Evolutionary conservation across 2,888 invertebrate species (phyloP).

Genomic region (Drosophila ustulata): DNA sequence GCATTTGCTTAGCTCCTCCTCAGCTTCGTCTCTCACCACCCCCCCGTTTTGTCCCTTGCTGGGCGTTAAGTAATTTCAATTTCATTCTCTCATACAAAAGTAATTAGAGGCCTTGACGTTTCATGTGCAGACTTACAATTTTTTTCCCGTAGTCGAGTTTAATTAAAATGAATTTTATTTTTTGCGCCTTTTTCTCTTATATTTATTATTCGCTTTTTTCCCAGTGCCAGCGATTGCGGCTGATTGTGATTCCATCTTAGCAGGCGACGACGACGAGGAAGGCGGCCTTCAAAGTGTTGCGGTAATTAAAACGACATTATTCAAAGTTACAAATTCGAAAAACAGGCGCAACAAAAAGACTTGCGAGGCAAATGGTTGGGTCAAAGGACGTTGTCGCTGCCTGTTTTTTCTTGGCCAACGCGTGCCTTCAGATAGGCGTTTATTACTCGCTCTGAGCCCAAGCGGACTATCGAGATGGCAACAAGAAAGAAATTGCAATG

Average conservation of each 20-base stretch:
- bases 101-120: slow-evolving; percentile 61
- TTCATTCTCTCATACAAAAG: slow-evolving; percentile 47
- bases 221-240: slow-evolving; percentile 32
- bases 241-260: slow-evolving; percentile 36
- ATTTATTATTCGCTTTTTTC: slow-evolving; percentile 29
- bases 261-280: slow-evolving; percentile 17
- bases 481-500: slow-evolving; percentile 31
- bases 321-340: slow-evolving; percentile 65
- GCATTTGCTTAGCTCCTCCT: slow-evolving; percentile 17
- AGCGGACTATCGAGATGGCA: slow-evolving; percentile 64
- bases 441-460: slow-evolving; percentile 51
- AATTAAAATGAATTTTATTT: slow-evolving; percentile 65
- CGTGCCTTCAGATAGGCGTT: slow-evolving; percentile 66
- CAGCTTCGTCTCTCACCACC: background rate
- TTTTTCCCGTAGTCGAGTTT: slow-evolving; percentile 27
- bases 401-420: slow-evolving; percentile 27
- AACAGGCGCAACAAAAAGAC: slow-evolving; percentile 36
- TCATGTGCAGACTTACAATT: slow-evolving; percentile 53
- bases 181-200: slow-evolving; percentile 27
- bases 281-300: slow-evolving; percentile 57
- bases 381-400: slow-evolving; percentile 12
- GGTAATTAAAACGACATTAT: slow-evolving; percentile 81
- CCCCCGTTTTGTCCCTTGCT: background rate
- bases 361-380: slow-evolving; percentile 34
- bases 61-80: slow-evolving; percentile 59